A percentile compares a stretch with the other conserved stretches of the same genome.
phyloP scores from a whole-genome alignment of 2,888 invertebrate species.

The Schrankia costaestrigalis region DNA sequence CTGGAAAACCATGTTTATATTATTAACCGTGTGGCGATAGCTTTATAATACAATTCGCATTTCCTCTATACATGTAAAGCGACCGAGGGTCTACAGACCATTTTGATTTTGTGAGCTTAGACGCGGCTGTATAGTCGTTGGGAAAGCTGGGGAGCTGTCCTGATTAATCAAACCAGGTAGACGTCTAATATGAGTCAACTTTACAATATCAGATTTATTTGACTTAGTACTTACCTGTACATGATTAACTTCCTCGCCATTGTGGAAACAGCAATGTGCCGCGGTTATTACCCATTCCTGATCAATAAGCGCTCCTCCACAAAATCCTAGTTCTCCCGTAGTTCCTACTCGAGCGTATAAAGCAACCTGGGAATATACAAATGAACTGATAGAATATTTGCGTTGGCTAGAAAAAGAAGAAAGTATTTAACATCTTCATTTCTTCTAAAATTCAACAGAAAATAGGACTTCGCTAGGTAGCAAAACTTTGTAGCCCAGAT shows the following conservation, averaged over 20 bases:
- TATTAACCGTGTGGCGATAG: too few species aligned
- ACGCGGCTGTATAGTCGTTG: too few species aligned
- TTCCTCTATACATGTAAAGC: neutral
- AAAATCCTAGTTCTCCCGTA: constrained; percentile 68
- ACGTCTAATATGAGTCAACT: too few species aligned
- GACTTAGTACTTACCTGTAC: constrained; percentile 51
- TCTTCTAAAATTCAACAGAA: too few species aligned
- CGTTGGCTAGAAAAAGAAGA: neutral
- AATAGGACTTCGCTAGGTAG: too few species aligned
- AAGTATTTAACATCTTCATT: too few species aligned
- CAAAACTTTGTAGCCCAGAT: too few species aligned
- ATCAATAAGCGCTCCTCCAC: constrained; percentile 71
- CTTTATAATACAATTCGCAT: too few species aligned
- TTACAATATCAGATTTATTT: neutral
- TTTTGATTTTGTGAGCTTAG: too few species aligned
- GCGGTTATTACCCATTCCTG: constrained; percentile 73
- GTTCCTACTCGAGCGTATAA: constrained; percentile 63
- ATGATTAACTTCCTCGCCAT: constrained; percentile 51
- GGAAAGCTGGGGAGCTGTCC: too few species aligned
- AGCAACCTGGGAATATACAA: constrained; percentile 49
- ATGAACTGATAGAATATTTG: neutral
- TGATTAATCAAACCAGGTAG: too few species aligned
- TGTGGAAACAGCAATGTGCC: constrained; percentile 76
- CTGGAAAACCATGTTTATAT: constrained; percentile 29
- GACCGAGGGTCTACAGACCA: too few species aligned